A percentile compares a stretch with the other conserved stretches of the same genome.
These are phyloP conservation scores for Cephus sareptanus DNA, from an alignment of 2,888 invertebrate species.

Conservation along the genomic window DNA sequence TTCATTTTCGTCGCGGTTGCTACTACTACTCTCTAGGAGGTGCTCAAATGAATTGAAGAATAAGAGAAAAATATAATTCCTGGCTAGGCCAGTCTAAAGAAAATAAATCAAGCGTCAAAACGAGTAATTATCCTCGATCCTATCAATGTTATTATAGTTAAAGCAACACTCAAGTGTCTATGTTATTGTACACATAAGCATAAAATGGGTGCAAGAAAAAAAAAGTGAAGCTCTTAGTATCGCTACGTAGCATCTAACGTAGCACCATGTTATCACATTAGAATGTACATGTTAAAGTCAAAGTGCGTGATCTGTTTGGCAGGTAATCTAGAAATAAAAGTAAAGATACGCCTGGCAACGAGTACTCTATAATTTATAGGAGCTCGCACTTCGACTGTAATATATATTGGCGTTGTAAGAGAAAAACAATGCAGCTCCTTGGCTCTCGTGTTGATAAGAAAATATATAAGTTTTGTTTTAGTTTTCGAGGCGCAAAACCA, in stretches of 20 bases:
- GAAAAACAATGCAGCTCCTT: constrained; percentile 14
- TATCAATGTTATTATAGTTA: not conserved
- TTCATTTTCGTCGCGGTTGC: not conserved
- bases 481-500: constrained; percentile 26
- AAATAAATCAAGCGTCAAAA: not conserved
- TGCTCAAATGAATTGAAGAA: not conserved
- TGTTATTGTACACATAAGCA: not conserved
- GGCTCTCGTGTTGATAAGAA: constrained; percentile 6
- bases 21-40: not conserved
- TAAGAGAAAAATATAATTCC: not conserved
- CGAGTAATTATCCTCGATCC: not conserved
- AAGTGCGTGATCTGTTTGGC: constrained; percentile 27
- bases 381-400: constrained; percentile 35
- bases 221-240: not conserved
- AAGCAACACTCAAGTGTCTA: not conserved
- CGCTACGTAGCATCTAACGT: not conserved
- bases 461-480: constrained; percentile 41
- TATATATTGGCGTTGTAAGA: constrained; percentile 30
- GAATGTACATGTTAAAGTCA: constrained; percentile 47
- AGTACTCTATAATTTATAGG: not conserved
- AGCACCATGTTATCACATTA: constrained; percentile 8
- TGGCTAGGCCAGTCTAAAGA: not conserved
- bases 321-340: not conserved
- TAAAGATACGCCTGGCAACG: constrained; percentile 1
- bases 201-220: not conserved